These are phyloP conservation scores for Keiferia lycopersicella DNA, from an alignment of 2,888 invertebrate species.

Conservation along the genomic window DNA sequence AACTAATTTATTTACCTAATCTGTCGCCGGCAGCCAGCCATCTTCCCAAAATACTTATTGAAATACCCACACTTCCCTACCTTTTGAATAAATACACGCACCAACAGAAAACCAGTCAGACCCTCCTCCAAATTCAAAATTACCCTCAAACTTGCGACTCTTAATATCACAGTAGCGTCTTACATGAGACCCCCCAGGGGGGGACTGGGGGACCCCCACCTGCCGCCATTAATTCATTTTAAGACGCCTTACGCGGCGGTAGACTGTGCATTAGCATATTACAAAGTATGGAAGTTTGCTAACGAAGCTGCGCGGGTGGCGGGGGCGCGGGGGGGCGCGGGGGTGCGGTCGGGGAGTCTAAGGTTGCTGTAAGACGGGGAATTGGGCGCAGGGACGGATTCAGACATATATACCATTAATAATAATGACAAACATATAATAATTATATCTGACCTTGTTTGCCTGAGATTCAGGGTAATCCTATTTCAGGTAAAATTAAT, in stretches of 20 bases:
- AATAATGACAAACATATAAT: neutral
- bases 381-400: constrained; percentile 68
- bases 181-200: neutral
- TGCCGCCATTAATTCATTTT: constrained; percentile 81
- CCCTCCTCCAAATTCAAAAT: constrained; percentile 8
- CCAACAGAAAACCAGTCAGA: constrained; percentile 16
- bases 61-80: constrained; percentile 2
- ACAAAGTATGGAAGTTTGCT: constrained; percentile 81
- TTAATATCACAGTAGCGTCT: constrained; percentile 20
- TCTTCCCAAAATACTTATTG: neutral
- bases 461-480: no score
- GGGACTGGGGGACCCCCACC: constrained; percentile 52
- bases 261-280: constrained; percentile 79
- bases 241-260: constrained; percentile 72
- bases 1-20: neutral
- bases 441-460: no score
- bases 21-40: neutral
- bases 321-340: constrained; percentile 31
- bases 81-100: constrained; percentile 10
- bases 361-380: constrained; percentile 79
- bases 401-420: constrained; percentile 12
- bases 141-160: constrained; percentile 22
- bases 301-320: constrained; percentile 62
- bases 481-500: no score
- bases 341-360: constrained; percentile 47